These are phyloP conservation scores for Murina feae DNA, from an alignment of 2,113 vertebrate genomes.

Conservation along the genomic window DNA sequence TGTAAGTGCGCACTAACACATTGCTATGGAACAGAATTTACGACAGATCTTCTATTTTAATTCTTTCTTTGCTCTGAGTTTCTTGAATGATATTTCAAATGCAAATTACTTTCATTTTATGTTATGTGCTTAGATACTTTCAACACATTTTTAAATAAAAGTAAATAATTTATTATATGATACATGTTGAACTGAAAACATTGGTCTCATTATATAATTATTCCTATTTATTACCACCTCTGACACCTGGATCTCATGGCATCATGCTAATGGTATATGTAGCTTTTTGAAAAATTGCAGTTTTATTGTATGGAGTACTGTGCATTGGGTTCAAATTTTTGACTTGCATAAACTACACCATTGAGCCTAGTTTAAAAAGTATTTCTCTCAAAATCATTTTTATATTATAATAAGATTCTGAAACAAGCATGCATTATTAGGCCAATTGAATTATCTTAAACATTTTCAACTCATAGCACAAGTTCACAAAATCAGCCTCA, in stretches of 20 bases:
- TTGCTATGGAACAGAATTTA: background rate
- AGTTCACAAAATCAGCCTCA: constrained; percentile 83
- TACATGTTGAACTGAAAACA: background rate
- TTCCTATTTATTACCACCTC: background rate
- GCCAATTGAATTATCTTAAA: constrained; percentile 76
- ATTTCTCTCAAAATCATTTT: constrained; percentile 59
- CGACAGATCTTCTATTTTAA: background rate
- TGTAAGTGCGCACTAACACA: background rate
- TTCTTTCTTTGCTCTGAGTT: background rate
- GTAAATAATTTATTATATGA: background rate
- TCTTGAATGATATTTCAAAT: background rate
- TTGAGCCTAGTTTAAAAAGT: background rate
- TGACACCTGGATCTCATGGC: background rate
- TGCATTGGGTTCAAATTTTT: background rate
- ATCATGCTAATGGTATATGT: background rate
- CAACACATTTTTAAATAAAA: background rate
- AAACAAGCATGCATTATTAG: constrained; percentile 63
- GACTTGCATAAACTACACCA: background rate
- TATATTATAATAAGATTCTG: background rate
- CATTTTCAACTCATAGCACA: constrained; percentile 78
- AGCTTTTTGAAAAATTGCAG: background rate
- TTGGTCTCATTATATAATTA: background rate
- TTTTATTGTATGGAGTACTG: background rate
- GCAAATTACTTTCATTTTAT: background rate
- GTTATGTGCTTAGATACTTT: background rate